Evolutionary conservation across 2,797 vertebrate genomes (phyloP).

Genomic region (Parambassis ranga): DNA sequence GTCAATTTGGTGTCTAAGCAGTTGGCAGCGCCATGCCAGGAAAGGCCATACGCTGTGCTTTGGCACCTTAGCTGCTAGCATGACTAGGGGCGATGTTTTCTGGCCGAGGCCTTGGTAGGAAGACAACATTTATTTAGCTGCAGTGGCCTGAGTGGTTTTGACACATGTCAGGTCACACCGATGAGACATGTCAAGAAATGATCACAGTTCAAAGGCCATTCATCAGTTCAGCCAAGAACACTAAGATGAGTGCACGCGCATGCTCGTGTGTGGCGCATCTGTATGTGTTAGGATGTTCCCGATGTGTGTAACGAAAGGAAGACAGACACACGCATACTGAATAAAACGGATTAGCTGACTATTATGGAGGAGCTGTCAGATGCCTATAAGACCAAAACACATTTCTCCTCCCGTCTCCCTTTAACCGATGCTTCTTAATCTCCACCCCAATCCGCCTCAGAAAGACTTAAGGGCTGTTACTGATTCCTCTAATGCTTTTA

Average conservation of each 20-base stretch:
- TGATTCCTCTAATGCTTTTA: conserved; percentile 71
- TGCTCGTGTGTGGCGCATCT: background rate
- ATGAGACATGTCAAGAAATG: conserved; percentile 32
- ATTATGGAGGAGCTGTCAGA: conserved; percentile 72
- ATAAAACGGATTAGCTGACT: conserved; percentile 72
- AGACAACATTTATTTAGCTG: conserved; percentile 11
- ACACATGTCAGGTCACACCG: conserved; percentile 54
- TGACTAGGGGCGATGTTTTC: conserved; percentile 5
- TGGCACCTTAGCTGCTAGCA: conserved; percentile 29
- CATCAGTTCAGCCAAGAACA: conserved; percentile 25
- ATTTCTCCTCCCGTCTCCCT: conserved; percentile 63
- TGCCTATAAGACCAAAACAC: conserved; percentile 69
- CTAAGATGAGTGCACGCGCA: background rate
- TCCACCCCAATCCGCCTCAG: conserved; percentile 64
- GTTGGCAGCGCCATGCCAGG: conserved; percentile 18
- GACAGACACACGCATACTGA: conserved; percentile 47
- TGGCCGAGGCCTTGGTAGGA: background rate
- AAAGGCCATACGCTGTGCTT: conserved; percentile 12
- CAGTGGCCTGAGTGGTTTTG: conserved; percentile 37
- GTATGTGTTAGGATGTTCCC: conserved; percentile 39
- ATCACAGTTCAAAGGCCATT: conserved; percentile 43
- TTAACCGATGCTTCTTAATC: conserved; percentile 69
- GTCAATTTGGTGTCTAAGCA: conserved; percentile 54
- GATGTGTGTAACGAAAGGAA: conserved; percentile 33
- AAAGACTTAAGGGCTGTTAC: conserved; percentile 70